A percentile compares a stretch with the other conserved stretches of the same genome.
Evolutionary conservation across 2,888 invertebrate species (phyloP).

Genomic region (Drosophila aldrichi): DNA sequence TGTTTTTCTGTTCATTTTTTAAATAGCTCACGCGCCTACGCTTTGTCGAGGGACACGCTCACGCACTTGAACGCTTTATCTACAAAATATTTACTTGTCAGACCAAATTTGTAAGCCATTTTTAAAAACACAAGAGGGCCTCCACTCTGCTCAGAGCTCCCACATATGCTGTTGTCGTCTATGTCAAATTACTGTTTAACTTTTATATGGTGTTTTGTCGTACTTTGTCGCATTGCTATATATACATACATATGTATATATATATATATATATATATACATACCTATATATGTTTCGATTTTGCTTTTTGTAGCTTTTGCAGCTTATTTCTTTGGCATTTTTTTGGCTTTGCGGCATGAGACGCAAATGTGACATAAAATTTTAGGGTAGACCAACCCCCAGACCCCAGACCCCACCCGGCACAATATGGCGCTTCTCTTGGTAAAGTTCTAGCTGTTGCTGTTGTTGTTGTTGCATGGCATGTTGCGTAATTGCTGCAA

Average conservation of each 20-base stretch:
- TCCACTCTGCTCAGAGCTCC: slow-evolving; percentile 18
- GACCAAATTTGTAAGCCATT: slow-evolving; percentile 61
- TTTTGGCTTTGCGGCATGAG: slow-evolving; percentile 71
- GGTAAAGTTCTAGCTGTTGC: slow-evolving; percentile 31
- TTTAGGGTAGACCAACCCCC: slow-evolving; percentile 60
- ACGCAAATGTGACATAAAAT: slow-evolving; percentile 77
- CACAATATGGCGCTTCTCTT: slow-evolving; percentile 72
- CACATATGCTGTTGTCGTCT: slow-evolving; percentile 72
- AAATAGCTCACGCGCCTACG: slow-evolving; percentile 58
- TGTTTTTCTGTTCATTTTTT: slow-evolving; percentile 2
- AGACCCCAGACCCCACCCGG: slow-evolving; percentile 20
- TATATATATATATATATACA: slow-evolving; percentile 45
- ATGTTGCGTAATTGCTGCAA: slow-evolving; percentile 80
- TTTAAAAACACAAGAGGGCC: slow-evolving; percentile 52
- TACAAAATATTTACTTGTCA: slow-evolving; percentile 67
- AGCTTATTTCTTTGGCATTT: slow-evolving; percentile 79
- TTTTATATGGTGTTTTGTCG: slow-evolving; percentile 77
- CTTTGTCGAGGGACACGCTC: slow-evolving; percentile 48
- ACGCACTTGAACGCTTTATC: slow-evolving; percentile 72
- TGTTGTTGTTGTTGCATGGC: slow-evolving; percentile 61
- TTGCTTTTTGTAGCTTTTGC: slow-evolving; percentile 56
- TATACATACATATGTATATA: slow-evolving; percentile 40
- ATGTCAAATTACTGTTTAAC: slow-evolving; percentile 80
- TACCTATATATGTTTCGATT: slow-evolving; percentile 42
- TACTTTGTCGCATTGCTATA: slow-evolving; percentile 73